Conservation (phyloP, 1,140 invertebrate genomes). For the Adelges cooleyi region DNA sequence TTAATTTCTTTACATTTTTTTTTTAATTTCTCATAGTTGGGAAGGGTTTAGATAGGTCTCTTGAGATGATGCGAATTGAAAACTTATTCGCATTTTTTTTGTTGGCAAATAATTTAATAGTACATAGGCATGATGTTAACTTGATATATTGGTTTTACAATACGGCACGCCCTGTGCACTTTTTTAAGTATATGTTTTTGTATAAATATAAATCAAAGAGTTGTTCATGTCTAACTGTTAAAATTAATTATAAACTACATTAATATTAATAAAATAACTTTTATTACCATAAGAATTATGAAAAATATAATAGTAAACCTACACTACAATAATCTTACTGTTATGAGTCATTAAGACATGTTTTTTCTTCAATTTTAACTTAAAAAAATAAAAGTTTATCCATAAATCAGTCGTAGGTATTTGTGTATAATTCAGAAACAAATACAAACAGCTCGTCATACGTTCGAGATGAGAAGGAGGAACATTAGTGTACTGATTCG, state of each 20-base stretch:
- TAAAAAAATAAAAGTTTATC: conserved; percentile 7
- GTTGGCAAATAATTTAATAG: too few species aligned
- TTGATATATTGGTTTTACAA: too few species aligned
- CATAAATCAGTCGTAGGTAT: conserved; percentile 18
- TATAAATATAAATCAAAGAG: not conserved
- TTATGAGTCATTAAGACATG: not conserved
- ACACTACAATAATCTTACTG: conserved; percentile 5
- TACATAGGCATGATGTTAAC: too few species aligned
- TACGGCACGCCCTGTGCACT: too few species aligned
- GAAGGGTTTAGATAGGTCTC: too few species aligned
- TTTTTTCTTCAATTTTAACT: not conserved
- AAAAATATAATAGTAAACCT: conserved; percentile 25
- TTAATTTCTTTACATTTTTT: too few species aligned
- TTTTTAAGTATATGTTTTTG: too few species aligned
- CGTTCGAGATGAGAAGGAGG: not conserved
- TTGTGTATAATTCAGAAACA: conserved; percentile 12
- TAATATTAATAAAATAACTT: conserved; percentile 12
- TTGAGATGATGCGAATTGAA: too few species aligned
- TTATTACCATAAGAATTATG: conserved; percentile 12
- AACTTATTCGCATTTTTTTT: too few species aligned
- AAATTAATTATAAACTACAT: not conserved
- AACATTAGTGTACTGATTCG: conserved; percentile 11
- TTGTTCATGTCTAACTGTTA: conserved; percentile 2
- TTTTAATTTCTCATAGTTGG: too few species aligned
- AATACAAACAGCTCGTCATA: conserved; percentile 23